Conservation (phyloP, 2,113 vertebrate species). For the Ammospiza caudacuta region DNA sequence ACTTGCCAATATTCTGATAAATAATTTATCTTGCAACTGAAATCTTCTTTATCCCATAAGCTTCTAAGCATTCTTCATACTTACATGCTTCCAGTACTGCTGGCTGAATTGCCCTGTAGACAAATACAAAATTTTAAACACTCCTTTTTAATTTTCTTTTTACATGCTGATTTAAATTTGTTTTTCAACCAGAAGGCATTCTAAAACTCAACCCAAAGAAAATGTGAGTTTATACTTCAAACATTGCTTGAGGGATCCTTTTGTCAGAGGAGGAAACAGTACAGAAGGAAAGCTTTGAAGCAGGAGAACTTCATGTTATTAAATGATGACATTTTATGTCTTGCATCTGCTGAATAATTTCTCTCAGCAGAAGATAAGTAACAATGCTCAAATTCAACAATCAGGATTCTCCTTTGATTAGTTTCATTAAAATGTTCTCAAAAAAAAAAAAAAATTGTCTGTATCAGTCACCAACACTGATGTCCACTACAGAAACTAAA, state of each 20-base stretch:
- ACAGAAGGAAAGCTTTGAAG: not conserved
- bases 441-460: not conserved
- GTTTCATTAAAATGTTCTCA: not conserved
- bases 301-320: not conserved
- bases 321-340: not conserved
- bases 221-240: not conserved
- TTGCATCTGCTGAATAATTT: not conserved
- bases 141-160: not conserved
- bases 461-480: not conserved
- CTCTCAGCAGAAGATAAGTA: not conserved
- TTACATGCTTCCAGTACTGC: not conserved
- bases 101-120: not conserved
- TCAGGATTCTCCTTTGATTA: not conserved
- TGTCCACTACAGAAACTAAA: not conserved
- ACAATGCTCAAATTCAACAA: not conserved
- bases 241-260: not conserved
- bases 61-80: not conserved
- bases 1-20: not conserved
- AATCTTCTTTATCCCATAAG: not conserved
- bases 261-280: not conserved
- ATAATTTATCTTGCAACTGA: not conserved
- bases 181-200: not conserved
- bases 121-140: slow-evolving; percentile 7
- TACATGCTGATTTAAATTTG: not conserved
- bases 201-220: not conserved